phyloP scores from a whole-genome alignment of 2,113 vertebrate species.

The Eclectus roratus region DNA sequence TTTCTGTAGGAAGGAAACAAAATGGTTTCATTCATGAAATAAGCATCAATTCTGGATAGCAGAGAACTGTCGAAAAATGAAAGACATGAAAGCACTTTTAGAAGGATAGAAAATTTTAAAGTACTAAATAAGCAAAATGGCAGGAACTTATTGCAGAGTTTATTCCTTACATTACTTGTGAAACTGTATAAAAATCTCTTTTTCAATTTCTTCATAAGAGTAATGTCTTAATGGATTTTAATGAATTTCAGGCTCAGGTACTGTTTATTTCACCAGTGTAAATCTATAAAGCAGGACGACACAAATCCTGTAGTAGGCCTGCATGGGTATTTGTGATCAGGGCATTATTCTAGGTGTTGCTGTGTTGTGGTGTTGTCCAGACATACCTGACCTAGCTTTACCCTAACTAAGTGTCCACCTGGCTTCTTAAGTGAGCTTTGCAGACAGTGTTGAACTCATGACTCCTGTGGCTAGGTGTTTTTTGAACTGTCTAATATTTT shows the following conservation, averaged over 20 bases:
- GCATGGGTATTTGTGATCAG: background rate
- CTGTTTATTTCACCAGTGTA: background rate
- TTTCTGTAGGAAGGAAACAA: background rate
- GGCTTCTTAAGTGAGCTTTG: background rate
- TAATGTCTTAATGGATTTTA: background rate
- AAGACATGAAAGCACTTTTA: background rate
- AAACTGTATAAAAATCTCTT: background rate
- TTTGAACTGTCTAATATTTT: background rate
- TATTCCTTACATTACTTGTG: background rate
- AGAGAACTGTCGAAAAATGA: background rate
- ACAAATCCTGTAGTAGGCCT: background rate
- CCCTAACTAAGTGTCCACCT: background rate
- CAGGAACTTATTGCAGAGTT: background rate
- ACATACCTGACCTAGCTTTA: background rate
- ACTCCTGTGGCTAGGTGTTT: background rate
- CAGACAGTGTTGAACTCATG: background rate
- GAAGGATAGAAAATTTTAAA: background rate
- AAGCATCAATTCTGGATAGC: background rate
- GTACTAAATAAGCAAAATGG: background rate
- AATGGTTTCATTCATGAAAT: conserved; percentile 3
- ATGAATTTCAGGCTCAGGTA: background rate
- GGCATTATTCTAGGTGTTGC: background rate
- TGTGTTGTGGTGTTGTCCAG: background rate
- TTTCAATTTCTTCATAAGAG: background rate
- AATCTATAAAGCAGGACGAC: background rate